Base-by-base conservation (phyloP, 2,888 invertebrate genomes). In the Chelonus formosanus region DNA sequence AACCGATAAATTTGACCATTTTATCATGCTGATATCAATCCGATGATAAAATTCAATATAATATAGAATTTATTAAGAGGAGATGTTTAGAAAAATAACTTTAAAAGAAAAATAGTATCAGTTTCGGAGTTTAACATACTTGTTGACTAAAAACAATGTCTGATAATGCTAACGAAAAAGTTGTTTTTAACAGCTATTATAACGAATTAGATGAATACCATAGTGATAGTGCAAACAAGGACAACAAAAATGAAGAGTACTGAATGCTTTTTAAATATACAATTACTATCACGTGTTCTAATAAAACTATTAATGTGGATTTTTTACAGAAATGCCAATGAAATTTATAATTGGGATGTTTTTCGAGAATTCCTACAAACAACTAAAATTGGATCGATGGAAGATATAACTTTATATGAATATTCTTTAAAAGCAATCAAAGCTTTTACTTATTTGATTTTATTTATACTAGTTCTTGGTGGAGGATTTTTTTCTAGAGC, bases 401-500 rank as follows among this genome's bases (percentile, higher is more conserved):
- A 87, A 10, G 87, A 88, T 50, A 86, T 86, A 0, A 87, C 86
- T 71, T 90, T 89, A 83, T 85, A 93, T 59, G 89, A 90, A 55
- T 77, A 85, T 62, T 85, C 89, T 53, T 86, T 92, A 10, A 90
- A 90, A 78, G 65, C 88, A 5, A 84, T 91, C 35, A 93, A 93
- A 84, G 75, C 91, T 2, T 72, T 92, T 48, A 89, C 92, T 0
- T 93, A 93, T 76, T 75, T 90, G 3, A 61, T 91, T 31, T 88
- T 92, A 0, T 93, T 94, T 78, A 45, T 81, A 1, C 82, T 90
- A 1, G 90, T 94, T 1, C 84, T 95, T 52, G 86, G 86, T 0
- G 86, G 89, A 0, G 91, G 92, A 3, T 89, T 92, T 0, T 74
- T 91, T 52, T 90, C 93, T n/a, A 94, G 94, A 84, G 88, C 90